Evolutionary conservation across 2,888 invertebrate genomes (phyloP), one percentile per base, ranked within the genome.

Genomic region (Carcina quercana): DNA sequence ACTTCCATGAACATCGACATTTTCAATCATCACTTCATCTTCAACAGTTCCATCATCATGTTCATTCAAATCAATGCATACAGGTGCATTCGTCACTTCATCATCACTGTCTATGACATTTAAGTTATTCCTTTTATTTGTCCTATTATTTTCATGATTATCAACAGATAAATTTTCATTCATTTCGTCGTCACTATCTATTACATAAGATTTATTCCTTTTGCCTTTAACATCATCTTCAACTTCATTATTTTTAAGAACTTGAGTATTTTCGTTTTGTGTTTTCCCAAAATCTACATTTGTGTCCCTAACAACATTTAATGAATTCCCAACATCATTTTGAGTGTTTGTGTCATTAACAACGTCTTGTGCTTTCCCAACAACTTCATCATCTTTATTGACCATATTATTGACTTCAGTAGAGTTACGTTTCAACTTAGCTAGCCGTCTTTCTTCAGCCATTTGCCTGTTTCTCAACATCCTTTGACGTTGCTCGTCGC

Each of bases 381-480:
- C 6, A 11, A 24, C 11, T 24, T 10, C 11, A 11, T n/a, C n/a
- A n/a, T n/a, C n/a, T 24, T 24, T 24, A 20, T 24, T 12, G 3
- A 24, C 12, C 12, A 11, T 11, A 11, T n/a, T 24, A 1, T 17
- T 17, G 7, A 7, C 17, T 17, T 5, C 17, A 7, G 24, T 12
- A 12, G 38, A 42, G 5, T 44, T 45, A 47, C 65, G 62, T 49
- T 76, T 66, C 6, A 85, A 53, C 52, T 82, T 86, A 1, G 87
- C 87, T n/a, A 86, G 72, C 29, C 88, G 69, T 40, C 86, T 82
- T 55, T 91, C 88, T 63, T 89, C 86, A 0, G 92, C 92, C 26
- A 88, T 41, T 47, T 82, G 79, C 30, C 89, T 84, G 55, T 92
- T 94, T 43, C 86, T 86, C 13, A 91, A 86, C 68, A 93, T 89